Conservation (phyloP, 2,797 vertebrate genomes). For the Bucorvus abyssinicus region DNA sequence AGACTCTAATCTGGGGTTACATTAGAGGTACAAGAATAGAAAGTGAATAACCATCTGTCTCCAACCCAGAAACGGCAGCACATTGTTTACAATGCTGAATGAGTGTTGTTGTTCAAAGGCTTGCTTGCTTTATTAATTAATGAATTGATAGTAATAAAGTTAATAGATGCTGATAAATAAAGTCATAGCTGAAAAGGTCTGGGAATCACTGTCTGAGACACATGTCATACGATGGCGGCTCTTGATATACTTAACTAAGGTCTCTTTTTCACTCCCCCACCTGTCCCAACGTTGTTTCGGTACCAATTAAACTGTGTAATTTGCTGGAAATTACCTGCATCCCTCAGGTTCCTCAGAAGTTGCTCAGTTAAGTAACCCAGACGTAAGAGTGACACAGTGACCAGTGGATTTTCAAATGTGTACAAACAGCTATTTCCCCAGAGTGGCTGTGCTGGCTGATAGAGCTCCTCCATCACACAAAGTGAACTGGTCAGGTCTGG, state of each 20-base stretch:
- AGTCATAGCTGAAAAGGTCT: background rate
- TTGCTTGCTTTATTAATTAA: too few species aligned
- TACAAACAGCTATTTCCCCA: background rate
- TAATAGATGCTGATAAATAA: background rate
- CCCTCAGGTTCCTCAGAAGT: background rate
- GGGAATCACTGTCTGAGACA: background rate
- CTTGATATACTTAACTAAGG: background rate
- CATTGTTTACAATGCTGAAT: background rate
- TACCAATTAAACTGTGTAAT: background rate
- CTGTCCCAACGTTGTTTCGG: background rate
- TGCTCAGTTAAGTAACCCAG: background rate
- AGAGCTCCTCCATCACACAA: background rate
- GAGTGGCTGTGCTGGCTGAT: background rate
- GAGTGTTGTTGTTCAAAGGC: background rate
- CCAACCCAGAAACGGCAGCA: background rate
- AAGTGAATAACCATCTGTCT: background rate
- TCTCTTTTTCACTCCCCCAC: background rate
- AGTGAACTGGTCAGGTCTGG: background rate
- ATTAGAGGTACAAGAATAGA: slow-evolving; percentile 26
- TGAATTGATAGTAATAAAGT: background rate
- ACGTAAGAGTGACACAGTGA: background rate
- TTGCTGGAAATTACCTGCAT: background rate
- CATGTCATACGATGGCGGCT: background rate
- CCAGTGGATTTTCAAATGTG: background rate
- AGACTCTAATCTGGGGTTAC: slow-evolving; percentile 9